These are phyloP conservation scores for Falcaria lacertinaria DNA, from an alignment of 2,888 invertebrate species.

Conservation along the genomic window DNA sequence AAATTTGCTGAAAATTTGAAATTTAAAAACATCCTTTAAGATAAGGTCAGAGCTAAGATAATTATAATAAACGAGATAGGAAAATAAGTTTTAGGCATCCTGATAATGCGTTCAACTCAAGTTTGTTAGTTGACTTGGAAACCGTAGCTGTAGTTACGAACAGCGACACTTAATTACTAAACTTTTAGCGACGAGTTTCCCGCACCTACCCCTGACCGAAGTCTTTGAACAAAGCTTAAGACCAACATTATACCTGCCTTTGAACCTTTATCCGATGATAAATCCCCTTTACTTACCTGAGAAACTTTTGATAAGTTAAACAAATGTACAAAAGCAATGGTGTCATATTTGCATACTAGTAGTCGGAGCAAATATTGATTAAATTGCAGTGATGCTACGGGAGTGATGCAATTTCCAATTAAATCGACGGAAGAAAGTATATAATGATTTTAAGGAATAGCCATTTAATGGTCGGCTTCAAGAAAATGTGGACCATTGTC, in stretches of 20 bases:
- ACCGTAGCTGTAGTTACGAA: conserved; percentile 12
- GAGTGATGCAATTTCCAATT: no score
- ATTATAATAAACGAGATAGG: background rate
- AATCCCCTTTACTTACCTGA: background rate
- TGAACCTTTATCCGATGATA: background rate
- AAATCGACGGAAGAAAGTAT: no score
- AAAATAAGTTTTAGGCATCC: background rate
- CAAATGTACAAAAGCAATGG: no score
- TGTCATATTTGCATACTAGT: no score
- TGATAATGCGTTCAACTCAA: background rate
- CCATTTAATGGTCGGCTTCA: no score
- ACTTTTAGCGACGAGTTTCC: conserved; percentile 19
- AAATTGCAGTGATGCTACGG: no score
- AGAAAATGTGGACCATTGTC: no score
- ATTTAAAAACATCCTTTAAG: no score
- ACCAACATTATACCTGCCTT: background rate
- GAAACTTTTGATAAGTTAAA: background rate
- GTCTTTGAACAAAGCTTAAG: conserved; percentile 1
- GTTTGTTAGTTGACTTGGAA: conserved; percentile 9
- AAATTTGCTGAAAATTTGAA: no score
- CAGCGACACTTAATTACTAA: conserved; percentile 27
- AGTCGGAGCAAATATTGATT: no score
- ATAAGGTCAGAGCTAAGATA: no score
- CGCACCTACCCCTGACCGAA: conserved; percentile 13
- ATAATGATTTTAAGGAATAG: no score